These are phyloP conservation scores for Oscheius sp. DNA, from an alignment of 1,140 invertebrate genomes.

Conservation along the genomic window DNA sequence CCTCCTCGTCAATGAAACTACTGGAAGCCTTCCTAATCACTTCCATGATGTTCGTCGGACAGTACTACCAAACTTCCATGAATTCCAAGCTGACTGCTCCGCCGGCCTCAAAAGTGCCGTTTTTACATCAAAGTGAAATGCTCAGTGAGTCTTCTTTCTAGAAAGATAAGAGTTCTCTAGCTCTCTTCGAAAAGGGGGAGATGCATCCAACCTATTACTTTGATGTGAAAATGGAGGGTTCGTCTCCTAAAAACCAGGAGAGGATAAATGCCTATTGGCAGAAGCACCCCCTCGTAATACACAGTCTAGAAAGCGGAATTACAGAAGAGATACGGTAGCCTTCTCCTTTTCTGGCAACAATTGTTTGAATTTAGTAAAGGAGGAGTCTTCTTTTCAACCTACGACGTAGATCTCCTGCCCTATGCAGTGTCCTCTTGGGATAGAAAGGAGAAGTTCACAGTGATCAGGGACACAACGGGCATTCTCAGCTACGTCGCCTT, in stretches of 20 bases:
- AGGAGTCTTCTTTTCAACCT: slow-evolving; percentile 40
- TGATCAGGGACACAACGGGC: slow-evolving; percentile 37
- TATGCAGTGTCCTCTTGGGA: slow-evolving; percentile 30
- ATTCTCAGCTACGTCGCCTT: slow-evolving; percentile 40
- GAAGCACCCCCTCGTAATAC: slow-evolving; percentile 29
- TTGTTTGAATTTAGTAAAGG: slow-evolving; percentile 21
- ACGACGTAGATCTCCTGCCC: slow-evolving; percentile 40
- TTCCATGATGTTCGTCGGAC: slow-evolving; percentile 32
- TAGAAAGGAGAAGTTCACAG: slow-evolving; percentile 30
- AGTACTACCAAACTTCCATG: slow-evolving; percentile 41
- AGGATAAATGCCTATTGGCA: slow-evolving; percentile 11
- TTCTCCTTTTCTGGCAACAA: background rate
- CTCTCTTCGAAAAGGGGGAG: slow-evolving; percentile 26
- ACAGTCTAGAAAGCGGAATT: slow-evolving; percentile 13
- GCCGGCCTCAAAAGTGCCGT: slow-evolving; percentile 29
- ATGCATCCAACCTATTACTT: slow-evolving; percentile 30
- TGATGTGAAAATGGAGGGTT: slow-evolving; percentile 31
- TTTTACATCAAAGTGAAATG: slow-evolving; percentile 39
- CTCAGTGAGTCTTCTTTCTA: slow-evolving; percentile 6
- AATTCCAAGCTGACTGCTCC: slow-evolving; percentile 38
- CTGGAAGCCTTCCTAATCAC: slow-evolving; percentile 29
- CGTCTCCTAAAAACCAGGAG: slow-evolving; percentile 24
- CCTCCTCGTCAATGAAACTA: slow-evolving; percentile 22
- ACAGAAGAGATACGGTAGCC: slow-evolving; percentile 20
- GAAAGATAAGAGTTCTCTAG: background rate